phyloP scores from a whole-genome alignment of 1,140 invertebrate species.

The Sycophaga agraensis region DNA sequence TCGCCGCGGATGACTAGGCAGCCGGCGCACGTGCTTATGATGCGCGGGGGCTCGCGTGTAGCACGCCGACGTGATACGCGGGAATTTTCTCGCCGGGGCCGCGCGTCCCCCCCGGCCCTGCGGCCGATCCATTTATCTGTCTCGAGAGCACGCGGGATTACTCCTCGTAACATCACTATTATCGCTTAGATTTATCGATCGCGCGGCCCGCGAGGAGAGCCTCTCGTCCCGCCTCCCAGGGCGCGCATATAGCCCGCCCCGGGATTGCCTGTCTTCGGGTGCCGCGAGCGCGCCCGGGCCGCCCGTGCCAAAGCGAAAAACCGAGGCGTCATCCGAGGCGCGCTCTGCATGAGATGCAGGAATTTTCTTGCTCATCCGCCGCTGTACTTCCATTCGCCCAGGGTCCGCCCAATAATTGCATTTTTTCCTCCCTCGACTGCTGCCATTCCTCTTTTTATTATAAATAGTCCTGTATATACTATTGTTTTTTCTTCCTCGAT shows the following conservation, averaged over 20 bases:
- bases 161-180: constrained; percentile 27
- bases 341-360: not conserved
- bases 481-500: not conserved
- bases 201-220: too few species aligned
- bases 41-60: not conserved
- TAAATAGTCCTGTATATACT: not conserved
- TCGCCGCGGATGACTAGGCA: constrained; percentile 8
- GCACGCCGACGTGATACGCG: constrained; percentile 11
- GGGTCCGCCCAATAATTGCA: not conserved
- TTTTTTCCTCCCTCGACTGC: not conserved
- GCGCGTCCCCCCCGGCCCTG: not conserved
- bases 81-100: constrained; percentile 13
- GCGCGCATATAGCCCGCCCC: constrained; percentile 20
- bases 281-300: too few species aligned
- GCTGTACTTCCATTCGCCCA: not conserved
- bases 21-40: not conserved
- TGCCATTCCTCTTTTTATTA: not conserved
- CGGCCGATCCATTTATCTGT: constrained; percentile 28
- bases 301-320: constrained; percentile 7
- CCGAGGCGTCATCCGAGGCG: not conserved
- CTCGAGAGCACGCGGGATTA: constrained; percentile 25
- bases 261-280: constrained; percentile 29
- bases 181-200: constrained; percentile 31
- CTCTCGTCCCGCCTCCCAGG: not conserved
- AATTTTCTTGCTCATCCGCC: not conserved